Base-by-base conservation (phyloP, 2,888 invertebrate species). In the Actias luna region DNA sequence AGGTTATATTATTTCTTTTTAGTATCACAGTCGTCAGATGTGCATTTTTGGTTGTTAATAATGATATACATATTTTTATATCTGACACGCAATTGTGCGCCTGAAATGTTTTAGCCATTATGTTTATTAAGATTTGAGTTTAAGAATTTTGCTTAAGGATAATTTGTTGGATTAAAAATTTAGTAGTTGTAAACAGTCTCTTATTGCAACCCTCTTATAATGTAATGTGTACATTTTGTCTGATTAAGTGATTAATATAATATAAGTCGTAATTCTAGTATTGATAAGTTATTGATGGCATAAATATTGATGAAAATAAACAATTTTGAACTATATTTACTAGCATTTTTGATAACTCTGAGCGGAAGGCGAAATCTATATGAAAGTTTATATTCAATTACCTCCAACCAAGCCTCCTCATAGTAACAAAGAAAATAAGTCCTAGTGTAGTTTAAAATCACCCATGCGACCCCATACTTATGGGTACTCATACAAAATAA, bases 141-240 rank as follows among this genome's bases (percentile, higher is more conserved):
- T 84, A 87, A 87, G 86, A 74, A 84, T 85, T 80, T 77, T 76
- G 88, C 90, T 88, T 91, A 90, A 89, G 87, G 88, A 84, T 89
- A 86, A 88, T 83, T 88, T 89, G 89, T 91, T 91, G 89, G 86
- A 90, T 88, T 86, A 89, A 91, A 89, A 84, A 87, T 88, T 86
- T 87, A 84, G 88, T 89, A 88, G 88, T 85, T 88, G 35, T 59
- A 62, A 59, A 59, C 59, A 52, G 63, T 63, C 59, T 63, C 36
- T 62, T 58, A 42, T 57, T 29, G 55, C 52, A 25, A 50, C 22
- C 46, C 46, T 50, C 25, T 50, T 50, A 12, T 50, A 42, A 42
- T 50, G 18, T 22, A 22, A 46, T 46, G 46, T 46, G 46, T 50
- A 50, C 10, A 50, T 50, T 42, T 42, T 18, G n/a, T 8, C 46